Base-by-base conservation (phyloP, 2,113 vertebrate genomes). In the Oncorhynchus masou region DNA sequence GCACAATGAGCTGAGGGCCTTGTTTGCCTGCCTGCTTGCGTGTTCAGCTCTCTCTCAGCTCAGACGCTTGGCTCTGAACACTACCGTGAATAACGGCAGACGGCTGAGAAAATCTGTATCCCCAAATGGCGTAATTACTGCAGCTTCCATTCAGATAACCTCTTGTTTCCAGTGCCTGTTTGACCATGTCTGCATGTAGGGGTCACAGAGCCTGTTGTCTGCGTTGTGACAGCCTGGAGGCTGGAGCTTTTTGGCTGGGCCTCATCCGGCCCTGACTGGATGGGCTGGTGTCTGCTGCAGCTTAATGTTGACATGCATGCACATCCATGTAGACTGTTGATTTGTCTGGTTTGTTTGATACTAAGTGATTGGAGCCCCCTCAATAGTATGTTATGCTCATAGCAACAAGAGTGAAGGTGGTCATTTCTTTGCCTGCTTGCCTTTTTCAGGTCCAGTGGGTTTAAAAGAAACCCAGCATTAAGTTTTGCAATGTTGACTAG, bases 81-180 rank as follows among this genome's bases (percentile, higher is more conserved):
- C 76, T 76, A 74, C 76, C 27, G 71, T 69, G 31, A 86, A 81
- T 75, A 77, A 71, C 62, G 81, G 73, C 76, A 79, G 70, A 81
- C 81, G 2, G 60, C 20, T 24, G 9, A 45, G 39, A 45, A 11
- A 24, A 64, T 25, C 20, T 25, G 22, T 81, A 84, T 89, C 73
- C 81, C 71, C 75, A 79, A 80, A 82, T 76, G 86, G 79, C 79
- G 74, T 86, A 86, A 89, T 89, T 86, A 85, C 74, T 78, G 79
- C 80, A 75, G 54, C 71, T 83, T 87, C 82, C 82, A 81, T 86
- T 88, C 82, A 88, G 70, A 86, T 86, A 74, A 78, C 81, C 74
- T 73, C 60, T 27, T 45, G 39, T 45, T 5, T 78, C 75, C 51
- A 1, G 51, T 22, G 7, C 16, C 20, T 62, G 76, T 85, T 81